Evolutionary conservation across 2,797 vertebrate genomes (phyloP), one percentile per base, ranked within the genome.

Genomic region (Thripadectes ignobilis): DNA sequence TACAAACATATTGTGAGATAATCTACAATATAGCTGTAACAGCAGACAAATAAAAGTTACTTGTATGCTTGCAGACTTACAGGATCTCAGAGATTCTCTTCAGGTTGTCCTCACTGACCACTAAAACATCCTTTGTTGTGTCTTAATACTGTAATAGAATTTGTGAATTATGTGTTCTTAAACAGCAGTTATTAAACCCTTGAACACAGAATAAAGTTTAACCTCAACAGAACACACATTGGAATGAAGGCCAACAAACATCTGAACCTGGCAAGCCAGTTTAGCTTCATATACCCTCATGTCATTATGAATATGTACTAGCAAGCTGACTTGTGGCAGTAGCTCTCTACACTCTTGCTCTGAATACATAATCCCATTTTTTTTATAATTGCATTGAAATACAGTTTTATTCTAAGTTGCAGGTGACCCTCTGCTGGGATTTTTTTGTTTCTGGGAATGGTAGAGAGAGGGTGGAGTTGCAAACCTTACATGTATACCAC

Each of bases 181-280:
- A 95, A 73, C 14, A 67, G 51, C 41, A 76, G 72, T 32, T 66
- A 38, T 84, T 72, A 88, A 85, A 85, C 38, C 41, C 43, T 49
- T 92, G 30, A 88, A 80, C 32, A 71, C 12, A 91, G 63, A 84
- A 74, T 80, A 57, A 93, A 94, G 52, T 54, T 67, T 72, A 54
- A 51, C 49, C 23, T 89, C 63, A 81, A 65, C 7, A 71, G n/a
- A 93, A 63, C 34, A 43, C 21, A 45, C 19, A 38, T 14, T 55
- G 81, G 52, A 95, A 86, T 61, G 92, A 94, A 91, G 67, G 63
- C 61, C 61, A 89, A 82, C 30, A 85, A 74, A 85, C 55, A 85
- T 49, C 63, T 80, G 78, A 94, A 82, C 67, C 32, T 85, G 48
- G 86, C 83, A 92, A 91, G 82, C n/a, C 88, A 77, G 71, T 88